Conservation (phyloP, 1,140 invertebrate species). For the Temnothorax curvispinosus region DNA sequence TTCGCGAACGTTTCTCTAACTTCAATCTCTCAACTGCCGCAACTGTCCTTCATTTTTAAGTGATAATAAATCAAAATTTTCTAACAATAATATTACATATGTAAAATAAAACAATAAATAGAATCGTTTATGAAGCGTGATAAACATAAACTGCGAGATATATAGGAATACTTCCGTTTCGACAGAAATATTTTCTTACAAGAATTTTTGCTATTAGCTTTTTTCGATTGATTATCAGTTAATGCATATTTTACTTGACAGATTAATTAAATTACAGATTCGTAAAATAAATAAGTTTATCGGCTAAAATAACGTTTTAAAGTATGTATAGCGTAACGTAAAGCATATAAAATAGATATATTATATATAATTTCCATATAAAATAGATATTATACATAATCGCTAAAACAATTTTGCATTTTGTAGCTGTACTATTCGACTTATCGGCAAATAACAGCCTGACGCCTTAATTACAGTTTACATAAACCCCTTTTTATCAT, state of each 20-base stretch:
- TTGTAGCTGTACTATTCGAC: not conserved
- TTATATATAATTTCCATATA: too few species aligned
- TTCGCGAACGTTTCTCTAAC: conserved; percentile 34
- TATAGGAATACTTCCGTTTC: not conserved
- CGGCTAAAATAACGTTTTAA: not conserved
- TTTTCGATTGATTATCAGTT: not conserved
- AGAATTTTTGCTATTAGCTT: not conserved
- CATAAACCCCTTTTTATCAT: not conserved
- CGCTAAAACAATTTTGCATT: not conserved
- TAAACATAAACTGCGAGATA: not conserved
- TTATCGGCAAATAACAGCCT: not conserved
- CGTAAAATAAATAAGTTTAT: not conserved
- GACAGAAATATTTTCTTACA: not conserved
- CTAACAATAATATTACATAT: not conserved
- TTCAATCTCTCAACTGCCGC: conserved; percentile 14
- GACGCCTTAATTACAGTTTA: not conserved
- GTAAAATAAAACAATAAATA: not conserved
- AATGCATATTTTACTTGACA: not conserved
- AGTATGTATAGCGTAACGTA: not conserved
- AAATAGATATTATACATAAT: conserved; percentile 1
- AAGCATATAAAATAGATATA: too few species aligned
- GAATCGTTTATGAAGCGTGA: not conserved
- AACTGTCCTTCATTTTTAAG: not conserved
- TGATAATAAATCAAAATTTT: not conserved
- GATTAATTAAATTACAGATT: not conserved